These are phyloP conservation scores for Anhinga anhinga DNA, from an alignment of 2,113 vertebrate genomes.

Conservation along the genomic window DNA sequence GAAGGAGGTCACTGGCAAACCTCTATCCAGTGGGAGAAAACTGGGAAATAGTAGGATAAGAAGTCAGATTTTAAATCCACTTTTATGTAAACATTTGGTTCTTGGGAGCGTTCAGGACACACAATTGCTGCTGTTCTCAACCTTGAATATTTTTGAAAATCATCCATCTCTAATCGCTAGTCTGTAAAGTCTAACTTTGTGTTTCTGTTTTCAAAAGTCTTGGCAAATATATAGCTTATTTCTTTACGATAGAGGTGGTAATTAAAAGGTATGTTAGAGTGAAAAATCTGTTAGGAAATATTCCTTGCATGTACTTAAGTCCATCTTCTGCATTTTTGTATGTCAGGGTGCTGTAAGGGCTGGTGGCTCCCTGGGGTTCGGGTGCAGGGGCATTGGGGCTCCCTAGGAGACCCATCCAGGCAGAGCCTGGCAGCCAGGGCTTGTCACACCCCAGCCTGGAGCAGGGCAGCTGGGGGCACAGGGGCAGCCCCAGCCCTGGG, in stretches of 20 bases:
- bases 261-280: neutral
- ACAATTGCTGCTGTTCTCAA: neutral
- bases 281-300: neutral
- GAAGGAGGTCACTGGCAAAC: neutral
- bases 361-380: accelerated
- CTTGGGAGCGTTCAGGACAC: neutral
- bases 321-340: neutral
- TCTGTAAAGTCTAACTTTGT: neutral
- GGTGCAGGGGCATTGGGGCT: accelerated
- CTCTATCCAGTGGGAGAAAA: neutral
- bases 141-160: conserved; percentile 12
- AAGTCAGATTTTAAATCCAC: neutral
- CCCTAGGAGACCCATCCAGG: accelerated
- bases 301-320: neutral
- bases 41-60: neutral
- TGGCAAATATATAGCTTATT: neutral
- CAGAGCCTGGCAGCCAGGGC: neutral
- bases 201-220: neutral
- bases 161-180: neutral
- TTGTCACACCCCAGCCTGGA: neutral
- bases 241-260: neutral
- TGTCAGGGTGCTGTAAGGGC: accelerated
- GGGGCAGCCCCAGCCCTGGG: neutral
- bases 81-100: neutral
- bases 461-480: neutral